Conservation (phyloP, 2,113 vertebrate species). For the Cephalophus harveyi region DNA sequence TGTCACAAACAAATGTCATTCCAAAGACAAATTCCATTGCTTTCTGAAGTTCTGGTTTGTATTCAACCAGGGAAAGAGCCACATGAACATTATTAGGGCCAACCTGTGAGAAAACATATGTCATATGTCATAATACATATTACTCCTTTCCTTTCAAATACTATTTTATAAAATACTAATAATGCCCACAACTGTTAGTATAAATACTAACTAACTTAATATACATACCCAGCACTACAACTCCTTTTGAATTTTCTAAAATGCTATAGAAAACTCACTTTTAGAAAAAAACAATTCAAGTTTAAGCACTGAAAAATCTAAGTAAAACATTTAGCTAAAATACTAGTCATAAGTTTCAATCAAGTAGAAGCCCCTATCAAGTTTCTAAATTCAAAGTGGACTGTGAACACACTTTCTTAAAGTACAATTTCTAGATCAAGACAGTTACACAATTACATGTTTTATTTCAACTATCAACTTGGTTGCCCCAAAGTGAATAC, state of each 20-base stretch:
- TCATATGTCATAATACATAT: not conserved
- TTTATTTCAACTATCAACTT: conserved; percentile 7
- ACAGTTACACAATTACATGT: not conserved
- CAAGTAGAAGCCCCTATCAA: not conserved
- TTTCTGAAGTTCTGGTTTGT: conserved; percentile 90
- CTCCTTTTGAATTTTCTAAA: conserved; percentile 2
- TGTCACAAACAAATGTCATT: conserved; percentile 89
- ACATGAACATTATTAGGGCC: conserved; percentile 85
- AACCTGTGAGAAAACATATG: conserved; percentile 78
- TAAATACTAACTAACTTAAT: not conserved
- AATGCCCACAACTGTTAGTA: not conserved
- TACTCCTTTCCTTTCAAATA: not conserved
- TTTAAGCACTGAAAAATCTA: conserved; percentile 30
- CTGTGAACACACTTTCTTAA: not conserved
- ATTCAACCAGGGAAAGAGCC: conserved; percentile 89
- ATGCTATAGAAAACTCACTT: not conserved
- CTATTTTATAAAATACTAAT: not conserved
- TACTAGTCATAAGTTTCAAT: not conserved
- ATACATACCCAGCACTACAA: not conserved
- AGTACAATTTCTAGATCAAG: not conserved
- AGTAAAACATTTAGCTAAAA: not conserved
- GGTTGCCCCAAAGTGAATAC: not conserved
- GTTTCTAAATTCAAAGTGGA: conserved; percentile 18
- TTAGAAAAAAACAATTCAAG: not conserved
- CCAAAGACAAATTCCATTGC: conserved; percentile 98